Evolutionary conservation across 2,888 invertebrate genomes (phyloP), one percentile per base, ranked within the genome.

Genomic region (Oxyteleia sp.): DNA sequence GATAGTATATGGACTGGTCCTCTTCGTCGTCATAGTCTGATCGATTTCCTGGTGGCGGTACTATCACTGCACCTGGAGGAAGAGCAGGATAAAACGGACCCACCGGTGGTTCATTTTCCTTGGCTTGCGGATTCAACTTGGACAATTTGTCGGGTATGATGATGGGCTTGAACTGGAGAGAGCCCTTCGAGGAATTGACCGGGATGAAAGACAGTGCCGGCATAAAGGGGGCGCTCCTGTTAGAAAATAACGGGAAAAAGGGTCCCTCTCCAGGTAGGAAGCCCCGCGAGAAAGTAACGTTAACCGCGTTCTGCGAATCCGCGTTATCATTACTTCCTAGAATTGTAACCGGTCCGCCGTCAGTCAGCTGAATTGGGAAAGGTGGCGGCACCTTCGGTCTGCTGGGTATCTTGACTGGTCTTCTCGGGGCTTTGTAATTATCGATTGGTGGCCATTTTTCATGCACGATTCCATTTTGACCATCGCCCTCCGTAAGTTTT

Each of bases 1-100:
- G 98, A 95, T 98, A 97, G 91, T 97, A 98, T 69, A 98, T 96
- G 87, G 97, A 97, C 90, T 97, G 97, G 95, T 98, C 98, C 94
- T 98, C 98, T 94, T 98, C 98, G 94, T 97, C 97, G 94, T 96
- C 96, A 87, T 96, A 95, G 91, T 97, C 97, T 82, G 96, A 95
- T 88, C 95, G 95, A 94, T 96, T 96, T 84, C 94, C 94, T 4
- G 94, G 94, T 10, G 94, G 94, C 2, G 94, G 94, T 13, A 95
- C 93, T 45, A 95, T 94, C 4, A 94, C 94, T 1, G 95, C 94
- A 90, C 96, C 96, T 86, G 96, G 96, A 91, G 96, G 96, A 82
- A 94, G 91, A 51, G 94, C 93, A 20, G 94, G 94, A 87, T 94
- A 94, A 86, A 93, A 94, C 0, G 92, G 91, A 2, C 87, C 79